Evolutionary conservation across 2,113 vertebrate genomes (phyloP).

Genomic region (Centrocercus urophasianus): DNA sequence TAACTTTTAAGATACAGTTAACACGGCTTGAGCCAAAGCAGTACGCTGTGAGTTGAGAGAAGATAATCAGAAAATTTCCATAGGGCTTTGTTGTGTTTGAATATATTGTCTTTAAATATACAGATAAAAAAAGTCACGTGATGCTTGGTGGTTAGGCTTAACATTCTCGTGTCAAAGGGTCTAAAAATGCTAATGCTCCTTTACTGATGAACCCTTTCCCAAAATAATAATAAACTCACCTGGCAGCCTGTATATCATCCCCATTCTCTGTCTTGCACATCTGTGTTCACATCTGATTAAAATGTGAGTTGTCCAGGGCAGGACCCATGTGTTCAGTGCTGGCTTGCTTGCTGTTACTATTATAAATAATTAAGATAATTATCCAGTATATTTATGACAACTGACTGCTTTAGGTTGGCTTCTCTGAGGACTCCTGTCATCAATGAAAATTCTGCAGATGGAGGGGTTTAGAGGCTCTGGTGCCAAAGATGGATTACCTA

Average conservation of each 20-base stretch:
- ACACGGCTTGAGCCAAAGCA: not conserved
- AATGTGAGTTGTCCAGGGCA: slow-evolving; percentile 53
- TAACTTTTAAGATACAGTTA: not conserved
- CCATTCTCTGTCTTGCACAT: not conserved
- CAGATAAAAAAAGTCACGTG: rapidly evolving
- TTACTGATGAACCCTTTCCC: not conserved
- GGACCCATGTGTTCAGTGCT: not conserved
- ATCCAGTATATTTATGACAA: slow-evolving; percentile 51
- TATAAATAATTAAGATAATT: slow-evolving; percentile 72
- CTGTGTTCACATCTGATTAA: slow-evolving; percentile 12
- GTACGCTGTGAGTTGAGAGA: not conserved
- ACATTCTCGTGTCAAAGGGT: not conserved
- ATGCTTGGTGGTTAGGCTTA: not conserved
- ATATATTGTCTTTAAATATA: not conserved
- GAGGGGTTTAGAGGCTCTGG: not conserved
- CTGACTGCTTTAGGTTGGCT: slow-evolving; percentile 40
- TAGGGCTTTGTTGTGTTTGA: not conserved
- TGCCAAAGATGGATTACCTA: slow-evolving; percentile 43
- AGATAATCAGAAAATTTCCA: slow-evolving; percentile 21
- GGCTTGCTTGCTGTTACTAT: slow-evolving; percentile 51
- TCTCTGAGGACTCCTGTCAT: slow-evolving; percentile 49
- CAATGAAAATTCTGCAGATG: slow-evolving; percentile 56
- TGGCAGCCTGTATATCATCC: slow-evolving; percentile 32
- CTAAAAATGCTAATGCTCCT: not conserved
- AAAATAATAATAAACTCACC: slow-evolving; percentile 47